Base-by-base conservation (phyloP, 1,140 invertebrate genomes). In the Brachionus asplanchnoidis region DNA sequence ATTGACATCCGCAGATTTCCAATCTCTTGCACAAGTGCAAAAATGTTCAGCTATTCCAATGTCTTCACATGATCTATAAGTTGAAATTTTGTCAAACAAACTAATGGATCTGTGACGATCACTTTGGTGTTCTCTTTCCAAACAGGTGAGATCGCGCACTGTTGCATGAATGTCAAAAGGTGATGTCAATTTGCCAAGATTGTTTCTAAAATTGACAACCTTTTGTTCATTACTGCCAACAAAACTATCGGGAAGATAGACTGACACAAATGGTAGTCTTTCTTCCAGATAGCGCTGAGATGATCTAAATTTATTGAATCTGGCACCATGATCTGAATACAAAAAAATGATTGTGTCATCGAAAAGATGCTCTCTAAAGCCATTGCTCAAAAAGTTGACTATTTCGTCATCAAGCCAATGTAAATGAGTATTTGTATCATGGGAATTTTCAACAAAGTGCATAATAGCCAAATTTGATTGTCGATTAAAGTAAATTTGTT, bases 41-140 rank as follows among this genome's bases (percentile, higher is more conserved):
- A 96, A 98, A 89, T 97, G 96, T 0, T 95, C 93, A 87, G 95
- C 94, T 73, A 97, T 95, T 42, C 93, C 94, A 3, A 95, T 95
- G 88, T 95, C 92, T 14, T 92, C 91, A 88, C 95, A 97, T 3
- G 93, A 94, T 68, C 95, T 91, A 65, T 93, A 91, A 85, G 93
- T 91, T 8, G 90, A 88, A 23, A 91, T 88, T 84, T 88, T 85
- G 17, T 86, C 87, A 87, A 95, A 93, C 26, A 95, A 89, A 73
- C 92, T 94, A 53, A 77, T 77, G 9, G 73, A 77, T 77, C 73
- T 46, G 1, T 50, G 17, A 26, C 44, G 40, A 50, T 77, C 23
- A 77, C 26, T 53, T 12, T 28, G 7, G 7, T 20, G 26, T 46
- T 46, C n/a, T 50, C 20, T 20, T 50, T 23, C 4, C 6, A 28